Percentiles rank a stretch among this genome's conserved stretches.
phyloP scores from a whole-genome alignment of 23 tunicate genomes.

The Trididemnum nubilum region DNA sequence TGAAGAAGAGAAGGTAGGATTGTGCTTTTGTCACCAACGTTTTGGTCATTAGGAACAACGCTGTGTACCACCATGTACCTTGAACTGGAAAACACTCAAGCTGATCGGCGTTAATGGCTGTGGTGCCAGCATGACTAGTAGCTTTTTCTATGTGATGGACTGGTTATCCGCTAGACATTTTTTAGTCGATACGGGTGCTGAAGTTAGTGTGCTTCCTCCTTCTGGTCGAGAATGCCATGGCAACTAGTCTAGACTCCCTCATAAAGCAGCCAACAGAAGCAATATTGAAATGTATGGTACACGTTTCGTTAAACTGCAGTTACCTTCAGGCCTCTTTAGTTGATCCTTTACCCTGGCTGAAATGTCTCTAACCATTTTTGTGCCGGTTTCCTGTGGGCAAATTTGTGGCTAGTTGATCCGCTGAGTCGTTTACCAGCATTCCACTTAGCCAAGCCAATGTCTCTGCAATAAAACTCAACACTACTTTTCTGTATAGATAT shows the following conservation, averaged over 20 bases:
- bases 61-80: neutral
- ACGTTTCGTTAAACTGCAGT: constrained; percentile 1
- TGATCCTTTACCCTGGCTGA: too few relatives aligned
- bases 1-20: neutral
- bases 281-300: neutral
- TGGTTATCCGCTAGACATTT: neutral
- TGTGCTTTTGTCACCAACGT: neutral
- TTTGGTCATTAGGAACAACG: neutral
- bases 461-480: neutral
- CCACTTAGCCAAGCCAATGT: neutral
- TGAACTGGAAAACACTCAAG: neutral
- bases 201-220: neutral
- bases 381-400: too few relatives aligned
- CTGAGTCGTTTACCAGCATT: neutral
- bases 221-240: neutral
- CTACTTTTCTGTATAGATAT: neutral
- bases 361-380: neutral
- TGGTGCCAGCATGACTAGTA: neutral
- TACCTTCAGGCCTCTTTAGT: too few relatives aligned
- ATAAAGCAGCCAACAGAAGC: neutral
- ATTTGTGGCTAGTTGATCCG: too few relatives aligned
- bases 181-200: neutral
- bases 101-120: neutral
- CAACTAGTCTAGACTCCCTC: neutral
- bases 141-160: neutral